Base-by-base conservation (phyloP, 2,113 vertebrate genomes). In the Poeciliopsis occidentalis region DNA sequence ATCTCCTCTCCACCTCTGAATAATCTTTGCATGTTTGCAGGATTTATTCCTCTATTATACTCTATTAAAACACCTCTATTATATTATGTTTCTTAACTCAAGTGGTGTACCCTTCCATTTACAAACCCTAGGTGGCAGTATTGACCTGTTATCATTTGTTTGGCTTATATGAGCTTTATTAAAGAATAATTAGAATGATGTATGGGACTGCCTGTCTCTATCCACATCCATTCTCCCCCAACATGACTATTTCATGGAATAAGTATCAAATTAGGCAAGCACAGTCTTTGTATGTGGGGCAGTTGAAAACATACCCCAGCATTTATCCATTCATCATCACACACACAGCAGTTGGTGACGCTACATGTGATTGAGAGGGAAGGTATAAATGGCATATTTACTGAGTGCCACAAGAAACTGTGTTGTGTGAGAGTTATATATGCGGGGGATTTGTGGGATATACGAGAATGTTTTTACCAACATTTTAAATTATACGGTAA, bases 71-170 rank as follows among this genome's bases (percentile, higher is more conserved):
- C n/a, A n/a, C 77, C 82, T 78, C 73, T 71, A 90, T 83, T 86
- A 78, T 80, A 69, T 63, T 67, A 30, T 70, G 71, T 67, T 72
- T 73, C 67, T 75, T 3, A 61, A 62, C 67, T 82, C 67, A 70
- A 73, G 80, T 78, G 72, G n/a, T 30, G 13, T 12, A 70, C 54
- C 64, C 30, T 88, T 80, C 73, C 60, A 22, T 13, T 44, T 34
- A 32, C 34, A 37, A 83, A 81, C 94, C 83, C 86, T 94, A 95
- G 95, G 91, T 94, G 95, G 95, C 95, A 95, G 92, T 93, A 92
- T 93, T 91, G 83, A 86, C 89, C 91, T 89, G 39, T 73, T 51
- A 81, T 78, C 69, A 63, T 31, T 66, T 61, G 64, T 60, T 51
- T 39, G 71, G 32, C 66, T 80, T 74, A 76, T 76, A 90, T 75